A percentile compares a stretch with the other conserved stretches of the same genome.
Evolutionary conservation across 2,888 invertebrate genomes (phyloP).

Genomic region (Acanthosepion esculentum): DNA sequence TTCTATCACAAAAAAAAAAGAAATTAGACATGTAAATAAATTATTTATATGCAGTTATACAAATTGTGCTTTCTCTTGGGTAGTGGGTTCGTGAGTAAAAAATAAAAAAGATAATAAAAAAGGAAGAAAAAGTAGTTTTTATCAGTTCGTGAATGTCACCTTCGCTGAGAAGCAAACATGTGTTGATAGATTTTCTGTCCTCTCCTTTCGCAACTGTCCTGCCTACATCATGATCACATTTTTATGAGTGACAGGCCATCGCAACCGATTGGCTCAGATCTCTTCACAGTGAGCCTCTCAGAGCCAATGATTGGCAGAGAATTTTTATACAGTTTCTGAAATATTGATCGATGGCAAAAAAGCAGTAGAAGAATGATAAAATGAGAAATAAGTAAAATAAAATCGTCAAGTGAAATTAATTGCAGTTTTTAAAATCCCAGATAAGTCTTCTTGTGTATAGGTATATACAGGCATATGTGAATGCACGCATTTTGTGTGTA

Average conservation of each 20-base stretch:
- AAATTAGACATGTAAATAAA: neutral
- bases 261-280: neutral
- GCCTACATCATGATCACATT: neutral
- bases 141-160: neutral
- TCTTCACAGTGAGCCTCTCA: neutral
- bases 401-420: neutral
- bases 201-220: neutral
- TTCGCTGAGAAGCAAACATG: neutral
- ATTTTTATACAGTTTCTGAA: neutral
- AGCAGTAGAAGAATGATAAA: neutral
- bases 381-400: neutral
- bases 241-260: neutral
- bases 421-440: neutral
- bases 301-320: slow-evolving; percentile 2
- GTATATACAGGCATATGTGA: neutral
- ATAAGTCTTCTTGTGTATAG: neutral
- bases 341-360: neutral
- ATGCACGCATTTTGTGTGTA: too few relatives aligned
- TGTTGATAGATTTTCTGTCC: slow-evolving; percentile 33
- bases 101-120: neutral
- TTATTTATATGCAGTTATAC: neutral
- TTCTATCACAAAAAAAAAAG: neutral
- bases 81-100: neutral
- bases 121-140: neutral
- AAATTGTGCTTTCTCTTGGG: neutral